These are phyloP conservation scores for Octomys mimax DNA, from an alignment of 2,797 vertebrate species.

Conservation along the genomic window DNA sequence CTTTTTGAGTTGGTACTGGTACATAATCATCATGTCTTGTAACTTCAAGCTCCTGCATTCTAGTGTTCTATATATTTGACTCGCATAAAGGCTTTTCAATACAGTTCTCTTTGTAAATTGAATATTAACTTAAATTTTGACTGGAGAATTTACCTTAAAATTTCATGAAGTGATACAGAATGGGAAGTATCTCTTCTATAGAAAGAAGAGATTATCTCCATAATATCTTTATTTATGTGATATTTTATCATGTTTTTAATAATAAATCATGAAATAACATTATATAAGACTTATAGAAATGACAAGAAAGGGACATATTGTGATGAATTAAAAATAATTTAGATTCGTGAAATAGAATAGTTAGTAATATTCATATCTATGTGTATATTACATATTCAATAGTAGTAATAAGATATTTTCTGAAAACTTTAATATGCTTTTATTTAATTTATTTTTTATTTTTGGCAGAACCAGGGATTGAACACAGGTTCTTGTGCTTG, in stretches of 20 bases:
- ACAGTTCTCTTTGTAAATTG: neutral
- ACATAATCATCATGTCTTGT: neutral
- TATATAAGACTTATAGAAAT: slow-evolving; percentile 4
- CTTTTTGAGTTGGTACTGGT: neutral
- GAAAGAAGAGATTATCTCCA: neutral
- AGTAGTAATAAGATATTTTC: neutral
- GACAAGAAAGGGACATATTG: neutral
- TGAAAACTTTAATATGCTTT: neutral
- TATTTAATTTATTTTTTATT: neutral
- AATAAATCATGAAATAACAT: neutral
- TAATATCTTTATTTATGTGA: neutral
- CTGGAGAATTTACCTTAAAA: neutral
- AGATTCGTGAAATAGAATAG: neutral
- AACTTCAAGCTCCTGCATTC: neutral
- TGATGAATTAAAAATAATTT: slow-evolving; percentile 10
- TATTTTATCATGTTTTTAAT: slow-evolving; percentile 27
- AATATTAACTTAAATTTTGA: neutral
- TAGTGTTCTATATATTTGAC: neutral
- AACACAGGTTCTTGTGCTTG: too few species aligned
- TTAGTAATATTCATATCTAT: neutral
- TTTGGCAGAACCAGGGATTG: too few species aligned
- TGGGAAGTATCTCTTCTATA: neutral
- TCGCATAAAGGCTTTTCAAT: neutral
- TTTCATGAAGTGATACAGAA: neutral
- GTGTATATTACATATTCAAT: neutral